phyloP scores from a whole-genome alignment of 1,140 invertebrate species.

The Diprion similis region DNA sequence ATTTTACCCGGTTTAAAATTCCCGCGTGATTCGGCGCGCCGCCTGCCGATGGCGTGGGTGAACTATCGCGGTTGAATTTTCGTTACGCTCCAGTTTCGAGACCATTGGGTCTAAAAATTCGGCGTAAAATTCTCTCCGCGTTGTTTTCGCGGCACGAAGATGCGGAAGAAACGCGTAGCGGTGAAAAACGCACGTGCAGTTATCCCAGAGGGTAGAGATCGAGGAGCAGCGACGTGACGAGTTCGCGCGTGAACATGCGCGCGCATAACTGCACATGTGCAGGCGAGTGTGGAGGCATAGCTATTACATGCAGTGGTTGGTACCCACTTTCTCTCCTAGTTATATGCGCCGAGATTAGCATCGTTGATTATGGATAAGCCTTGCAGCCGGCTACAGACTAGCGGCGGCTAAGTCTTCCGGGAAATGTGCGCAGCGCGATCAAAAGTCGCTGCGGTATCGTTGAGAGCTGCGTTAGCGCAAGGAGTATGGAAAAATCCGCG shows the following conservation, averaged over 20 bases:
- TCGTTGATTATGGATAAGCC: conserved; percentile 43
- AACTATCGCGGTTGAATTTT: neutral
- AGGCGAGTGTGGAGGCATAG: neutral
- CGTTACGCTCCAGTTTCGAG: neutral
- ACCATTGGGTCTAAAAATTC: neutral
- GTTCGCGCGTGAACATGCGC: conserved; percentile 16
- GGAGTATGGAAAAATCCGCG: conserved; percentile 11
- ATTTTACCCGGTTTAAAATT: neutral
- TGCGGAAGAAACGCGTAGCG: neutral
- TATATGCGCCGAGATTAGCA: conserved; percentile 37
- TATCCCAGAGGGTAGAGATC: neutral
- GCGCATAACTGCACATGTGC: conserved; percentile 14
- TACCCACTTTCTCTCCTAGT: neutral
- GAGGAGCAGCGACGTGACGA: neutral
- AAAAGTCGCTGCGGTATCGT: no score
- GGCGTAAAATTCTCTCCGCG: neutral
- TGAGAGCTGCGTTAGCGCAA: conserved; percentile 21
- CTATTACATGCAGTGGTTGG: neutral
- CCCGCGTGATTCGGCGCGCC: neutral
- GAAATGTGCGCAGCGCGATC: conserved; percentile 22
- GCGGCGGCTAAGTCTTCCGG: conserved; percentile 35
- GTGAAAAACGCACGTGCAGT: neutral
- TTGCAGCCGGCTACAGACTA: neutral
- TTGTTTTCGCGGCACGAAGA: neutral
- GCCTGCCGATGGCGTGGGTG: neutral